Evolutionary conservation across 2,113 vertebrate species (phyloP).

Genomic region (Tinamus guttatus): DNA sequence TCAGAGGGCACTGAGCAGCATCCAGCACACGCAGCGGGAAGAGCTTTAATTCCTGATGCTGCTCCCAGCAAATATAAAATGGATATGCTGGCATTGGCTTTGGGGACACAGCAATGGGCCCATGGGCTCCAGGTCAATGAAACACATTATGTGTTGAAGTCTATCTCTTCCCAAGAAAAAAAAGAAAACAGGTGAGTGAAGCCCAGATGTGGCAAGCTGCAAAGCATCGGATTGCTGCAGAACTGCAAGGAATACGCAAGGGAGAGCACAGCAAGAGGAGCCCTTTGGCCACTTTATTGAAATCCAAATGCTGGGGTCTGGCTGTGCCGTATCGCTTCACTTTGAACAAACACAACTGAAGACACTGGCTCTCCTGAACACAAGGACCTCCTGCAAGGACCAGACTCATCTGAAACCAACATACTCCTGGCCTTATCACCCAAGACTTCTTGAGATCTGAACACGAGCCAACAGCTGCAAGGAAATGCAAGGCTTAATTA

Average conservation of each 20-base stretch:
- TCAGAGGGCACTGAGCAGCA: background rate
- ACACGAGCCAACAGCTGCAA: slow-evolving; percentile 21
- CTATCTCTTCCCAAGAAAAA: background rate
- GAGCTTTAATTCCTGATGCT: background rate
- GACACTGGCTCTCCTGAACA: background rate
- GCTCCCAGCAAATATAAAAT: accelerated
- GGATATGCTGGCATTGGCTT: background rate
- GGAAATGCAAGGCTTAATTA: slow-evolving; percentile 57
- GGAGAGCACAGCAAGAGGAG: slow-evolving; percentile 26
- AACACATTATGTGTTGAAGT: background rate
- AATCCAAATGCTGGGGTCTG: background rate
- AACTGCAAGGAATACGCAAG: background rate
- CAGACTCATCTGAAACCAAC: background rate
- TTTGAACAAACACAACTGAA: background rate
- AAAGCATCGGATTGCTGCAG: background rate
- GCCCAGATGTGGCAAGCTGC: background rate
- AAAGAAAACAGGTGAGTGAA: background rate
- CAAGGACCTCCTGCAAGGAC: background rate
- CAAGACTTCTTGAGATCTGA: slow-evolving; percentile 31
- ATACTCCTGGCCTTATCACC: slow-evolving; percentile 14
- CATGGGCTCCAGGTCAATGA: background rate
- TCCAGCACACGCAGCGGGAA: background rate
- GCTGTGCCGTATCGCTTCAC: background rate
- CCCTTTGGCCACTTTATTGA: slow-evolving; percentile 2
- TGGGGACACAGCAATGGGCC: background rate